Base-by-base conservation (phyloP, 2,888 invertebrate genomes). In the Leucophenga montana region DNA sequence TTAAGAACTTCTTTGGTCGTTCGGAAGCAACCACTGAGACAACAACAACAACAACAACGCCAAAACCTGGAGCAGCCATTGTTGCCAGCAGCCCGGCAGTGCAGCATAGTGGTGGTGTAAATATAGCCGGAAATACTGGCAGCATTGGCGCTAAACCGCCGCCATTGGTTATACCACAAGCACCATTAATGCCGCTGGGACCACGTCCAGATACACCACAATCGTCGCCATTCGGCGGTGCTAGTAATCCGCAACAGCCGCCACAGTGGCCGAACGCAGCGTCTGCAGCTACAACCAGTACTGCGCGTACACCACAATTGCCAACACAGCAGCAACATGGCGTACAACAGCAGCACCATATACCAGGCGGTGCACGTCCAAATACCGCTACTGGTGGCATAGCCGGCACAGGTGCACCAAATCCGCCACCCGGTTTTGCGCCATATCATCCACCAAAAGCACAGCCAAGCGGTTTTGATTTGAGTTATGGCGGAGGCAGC, bases 121-220 rank as follows among this genome's bases (percentile, higher is more conserved):
- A 57, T 50, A 14, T 64, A 46, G 11, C 13, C 8, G 53, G 56
- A 0, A 67, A 33, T n/a, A 46, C 66, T 33, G 22, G 11, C 31
- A 57, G 13, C 31, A 54, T 74, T 11, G 67, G 71, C 4, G 75
- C 71, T 66, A 85, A 79, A 70, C 85, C 85, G 3, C 86, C 86
- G 14, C 85, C 86, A 27, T 56, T 85, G 66, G 75, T 78, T 5
- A 82, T 87, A 50, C 75, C 84, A 0, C 80, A 85, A 73, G 86
- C 86, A 3, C 87, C 86, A 3, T 57, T 86, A 5, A 77, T 81
- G 77, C 87, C 86, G 0, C 57, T 86, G 57, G 87, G 88, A 9
- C 87, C 87, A 5, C 79, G 87, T 3, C 86, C 86, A 0, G 88
- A 87, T 53, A 87, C 87, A 27, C 88, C 86, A 1, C 72, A 75